Evolutionary conservation across 2,888 invertebrate genomes (phyloP).

Genomic region (Phymatocera aterrima): DNA sequence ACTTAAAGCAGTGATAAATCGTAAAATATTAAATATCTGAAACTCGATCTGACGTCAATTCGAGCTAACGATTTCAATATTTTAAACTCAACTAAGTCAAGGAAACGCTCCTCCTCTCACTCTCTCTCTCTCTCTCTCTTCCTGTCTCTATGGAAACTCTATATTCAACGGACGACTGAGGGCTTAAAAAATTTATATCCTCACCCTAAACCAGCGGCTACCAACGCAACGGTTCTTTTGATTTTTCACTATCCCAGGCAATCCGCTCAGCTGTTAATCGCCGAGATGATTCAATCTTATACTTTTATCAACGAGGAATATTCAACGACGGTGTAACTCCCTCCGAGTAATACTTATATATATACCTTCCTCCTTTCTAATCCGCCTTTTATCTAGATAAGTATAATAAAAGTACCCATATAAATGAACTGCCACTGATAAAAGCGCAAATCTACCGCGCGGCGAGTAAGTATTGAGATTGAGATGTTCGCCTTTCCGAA

Average conservation of each 20-base stretch:
- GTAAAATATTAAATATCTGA: slow-evolving; percentile 39
- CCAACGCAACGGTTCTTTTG: not conserved
- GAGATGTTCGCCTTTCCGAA: slow-evolving; percentile 25
- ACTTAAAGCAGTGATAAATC: slow-evolving; percentile 36
- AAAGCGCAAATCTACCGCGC: slow-evolving; percentile 3
- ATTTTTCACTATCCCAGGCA: not conserved
- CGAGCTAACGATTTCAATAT: slow-evolving; percentile 51
- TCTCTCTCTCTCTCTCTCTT: too few relatives aligned
- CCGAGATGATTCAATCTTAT: slow-evolving; percentile 25
- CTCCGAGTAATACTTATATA: not conserved
- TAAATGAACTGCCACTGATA: slow-evolving; percentile 32
- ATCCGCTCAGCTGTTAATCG: slow-evolving; percentile 36
- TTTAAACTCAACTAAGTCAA: slow-evolving; percentile 38
- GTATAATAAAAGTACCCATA: slow-evolving; percentile 33
- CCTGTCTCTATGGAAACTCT: too few relatives aligned
- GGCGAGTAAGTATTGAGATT: slow-evolving; percentile 18
- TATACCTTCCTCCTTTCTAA: not conserved
- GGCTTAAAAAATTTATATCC: slow-evolving; percentile 35
- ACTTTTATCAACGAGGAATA: slow-evolving; percentile 27
- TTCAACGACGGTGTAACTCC: slow-evolving; percentile 17
- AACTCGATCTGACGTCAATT: slow-evolving; percentile 44
- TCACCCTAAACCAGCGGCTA: slow-evolving; percentile 7
- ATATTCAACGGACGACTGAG: slow-evolving; percentile 21
- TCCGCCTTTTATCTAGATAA: slow-evolving; percentile 31
- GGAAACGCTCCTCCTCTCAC: too few relatives aligned